Evolutionary conservation across 2,113 vertebrate genomes (phyloP), one percentile per base, ranked within the genome.

Genomic region (Cisticola juncidis): DNA sequence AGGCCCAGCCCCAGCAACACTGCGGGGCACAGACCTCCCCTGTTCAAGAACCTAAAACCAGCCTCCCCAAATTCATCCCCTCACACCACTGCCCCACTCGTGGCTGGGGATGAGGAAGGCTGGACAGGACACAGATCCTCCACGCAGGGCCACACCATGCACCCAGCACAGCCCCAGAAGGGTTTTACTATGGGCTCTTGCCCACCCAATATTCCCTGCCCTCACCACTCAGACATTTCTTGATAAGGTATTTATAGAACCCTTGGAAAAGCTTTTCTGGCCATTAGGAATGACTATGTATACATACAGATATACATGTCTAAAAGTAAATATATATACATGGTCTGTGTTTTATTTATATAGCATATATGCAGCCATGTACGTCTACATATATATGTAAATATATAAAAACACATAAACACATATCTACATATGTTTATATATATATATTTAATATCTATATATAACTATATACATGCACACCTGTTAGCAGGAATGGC

Each of bases 121-220:
- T 12, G 29, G 17, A 56, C 51, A 82, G 76, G 40, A 71, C 31
- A 36, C 0, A 0, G 20, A 56, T 22, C 12, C 15, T 57, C 69
- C 31, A 40, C 1, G 4, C 2, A 2, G 12, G 19, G 35, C 33
- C 29, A n/a, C 0, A 2, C 24, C 23, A 9, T 0, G 12, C 22
- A 71, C 28, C 25, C 81, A 72, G 44, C 2, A 1, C 25, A 44
- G 6, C 17, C 25, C 15, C 8, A 4, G 22, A 11, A 44, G 9
- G 12, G 38, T 29, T 58, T 53, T 36, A 25, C 18, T 9, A 9
- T 1, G 4, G 21, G 47, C 14, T 84, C 31, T 21, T 60, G 21
- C n/a, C n/a, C 26, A 42, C 16, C 28, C 14, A 2, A 11, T 7
- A 47, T 3, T 68, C 44, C 47, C 62, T 48, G 72, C 21, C 48